Evolutionary conservation across 2,797 vertebrate species (phyloP).

Genomic region (Centropyge bicolor): DNA sequence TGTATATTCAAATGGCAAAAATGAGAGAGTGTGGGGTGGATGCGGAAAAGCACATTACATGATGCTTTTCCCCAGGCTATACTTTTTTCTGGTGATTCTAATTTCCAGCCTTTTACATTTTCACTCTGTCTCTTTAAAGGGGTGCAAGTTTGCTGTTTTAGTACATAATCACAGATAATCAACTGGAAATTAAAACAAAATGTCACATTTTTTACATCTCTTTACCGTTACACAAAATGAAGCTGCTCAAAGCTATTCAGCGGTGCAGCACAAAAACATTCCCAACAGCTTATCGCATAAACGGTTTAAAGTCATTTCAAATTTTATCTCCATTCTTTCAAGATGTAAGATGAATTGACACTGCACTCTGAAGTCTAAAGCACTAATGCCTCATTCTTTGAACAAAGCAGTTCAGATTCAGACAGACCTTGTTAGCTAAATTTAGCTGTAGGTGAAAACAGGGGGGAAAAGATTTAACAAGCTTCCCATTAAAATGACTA

Average conservation of each 20-base stretch:
- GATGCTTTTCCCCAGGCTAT: slow-evolving; percentile 79
- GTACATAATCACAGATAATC: slow-evolving; percentile 81
- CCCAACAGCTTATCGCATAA: slow-evolving; percentile 67
- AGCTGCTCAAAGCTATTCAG: slow-evolving; percentile 64
- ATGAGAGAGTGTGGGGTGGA: slow-evolving; percentile 79
- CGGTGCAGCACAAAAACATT: slow-evolving; percentile 59
- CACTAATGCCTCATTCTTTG: slow-evolving; percentile 57
- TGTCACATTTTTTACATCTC: slow-evolving; percentile 64
- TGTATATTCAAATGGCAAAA: slow-evolving; percentile 84
- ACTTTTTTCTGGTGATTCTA: slow-evolving; percentile 84
- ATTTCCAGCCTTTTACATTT: slow-evolving; percentile 75
- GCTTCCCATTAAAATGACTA: slow-evolving; percentile 69
- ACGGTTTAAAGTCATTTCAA: slow-evolving; percentile 65
- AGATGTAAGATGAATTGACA: slow-evolving; percentile 73
- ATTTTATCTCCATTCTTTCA: slow-evolving; percentile 74
- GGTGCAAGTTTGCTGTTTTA: slow-evolving; percentile 74
- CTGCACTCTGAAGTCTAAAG: slow-evolving; percentile 66
- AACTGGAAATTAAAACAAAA: slow-evolving; percentile 83
- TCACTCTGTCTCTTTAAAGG: slow-evolving; percentile 67
- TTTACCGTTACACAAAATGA: slow-evolving; percentile 57
- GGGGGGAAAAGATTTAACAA: slow-evolving; percentile 62
- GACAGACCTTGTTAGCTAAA: slow-evolving; percentile 70
- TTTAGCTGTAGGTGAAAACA: slow-evolving; percentile 75
- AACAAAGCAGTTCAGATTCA: slow-evolving; percentile 73
- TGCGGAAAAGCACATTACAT: slow-evolving; percentile 83